Conservation (phyloP, 2,888 invertebrate genomes). For the Macroteleia sp. region DNA sequence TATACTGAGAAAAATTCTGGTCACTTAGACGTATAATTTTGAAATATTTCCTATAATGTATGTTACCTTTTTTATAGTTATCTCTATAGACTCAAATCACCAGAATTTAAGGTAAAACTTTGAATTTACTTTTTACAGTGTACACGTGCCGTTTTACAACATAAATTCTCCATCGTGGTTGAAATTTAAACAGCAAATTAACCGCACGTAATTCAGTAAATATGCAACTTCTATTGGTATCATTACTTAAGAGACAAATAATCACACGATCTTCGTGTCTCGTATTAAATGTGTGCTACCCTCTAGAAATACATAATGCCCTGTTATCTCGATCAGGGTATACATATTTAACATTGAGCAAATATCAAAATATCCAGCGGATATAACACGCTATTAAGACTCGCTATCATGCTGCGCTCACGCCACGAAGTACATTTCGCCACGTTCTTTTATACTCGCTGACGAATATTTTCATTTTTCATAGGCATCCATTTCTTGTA, state of each 20-base stretch:
- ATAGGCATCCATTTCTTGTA: constrained; percentile 26
- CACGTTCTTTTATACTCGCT: neutral
- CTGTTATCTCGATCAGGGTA: constrained; percentile 5
- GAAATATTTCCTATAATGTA: too few species aligned
- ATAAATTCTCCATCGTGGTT: too few species aligned
- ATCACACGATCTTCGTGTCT: neutral
- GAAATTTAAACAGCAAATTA: too few species aligned
- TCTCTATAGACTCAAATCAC: too few species aligned
- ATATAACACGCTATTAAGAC: too few species aligned
- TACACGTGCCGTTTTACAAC: too few species aligned
- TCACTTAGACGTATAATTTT: too few species aligned
- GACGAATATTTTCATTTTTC: constrained; percentile 15
- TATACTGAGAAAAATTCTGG: too few species aligned
- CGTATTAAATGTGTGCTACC: neutral
- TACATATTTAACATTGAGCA: constrained; percentile 19
- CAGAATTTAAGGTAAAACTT: too few species aligned
- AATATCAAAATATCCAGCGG: constrained; percentile 17
- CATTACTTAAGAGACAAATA: constrained; percentile 8
- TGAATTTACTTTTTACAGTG: too few species aligned
- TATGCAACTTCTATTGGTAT: neutral
- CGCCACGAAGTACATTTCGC: constrained; percentile 4
- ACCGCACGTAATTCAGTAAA: too few species aligned
- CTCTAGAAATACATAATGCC: neutral
- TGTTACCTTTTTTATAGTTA: too few species aligned
- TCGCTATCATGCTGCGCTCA: neutral